These are phyloP conservation scores for Harpalus rufipes DNA, from an alignment of 2,888 invertebrate species.

Conservation along the genomic window DNA sequence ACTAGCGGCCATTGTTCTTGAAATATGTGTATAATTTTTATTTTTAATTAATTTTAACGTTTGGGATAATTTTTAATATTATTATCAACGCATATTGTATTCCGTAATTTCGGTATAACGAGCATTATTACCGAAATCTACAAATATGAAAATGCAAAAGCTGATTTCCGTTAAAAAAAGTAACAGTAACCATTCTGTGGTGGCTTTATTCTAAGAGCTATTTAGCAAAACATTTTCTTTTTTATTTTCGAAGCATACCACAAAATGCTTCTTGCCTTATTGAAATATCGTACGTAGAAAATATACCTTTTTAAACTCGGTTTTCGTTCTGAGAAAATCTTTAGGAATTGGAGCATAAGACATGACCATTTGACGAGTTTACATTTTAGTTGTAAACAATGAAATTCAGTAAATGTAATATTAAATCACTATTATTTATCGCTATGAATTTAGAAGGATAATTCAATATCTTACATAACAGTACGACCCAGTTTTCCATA, in stretches of 20 bases:
- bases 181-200: too few relatives aligned
- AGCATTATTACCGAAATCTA: too few relatives aligned
- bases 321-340: not conserved
- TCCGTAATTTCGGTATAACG: too few relatives aligned
- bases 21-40: too few relatives aligned
- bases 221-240: slow-evolving; percentile 13
- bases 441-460: slow-evolving; percentile 3
- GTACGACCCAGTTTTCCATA: slow-evolving; percentile 8
- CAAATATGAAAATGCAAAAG: too few relatives aligned
- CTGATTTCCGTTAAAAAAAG: too few relatives aligned
- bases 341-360: not conserved
- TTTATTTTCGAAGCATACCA: not conserved
- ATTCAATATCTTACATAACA: slow-evolving; percentile 15
- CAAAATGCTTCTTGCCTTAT: not conserved
- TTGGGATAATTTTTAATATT: too few relatives aligned
- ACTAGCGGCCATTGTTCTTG: too few relatives aligned
- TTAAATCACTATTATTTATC: slow-evolving; percentile 25
- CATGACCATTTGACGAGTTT: not conserved
- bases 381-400: not conserved
- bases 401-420: slow-evolving; percentile 2
- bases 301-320: not conserved
- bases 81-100: too few relatives aligned
- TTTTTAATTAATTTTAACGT: too few relatives aligned
- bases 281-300: slow-evolving; percentile 32
- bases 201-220: too few relatives aligned